Evolutionary conservation across 2,113 vertebrate species (phyloP).

Genomic region (Pyrgilauda ruficollis): DNA sequence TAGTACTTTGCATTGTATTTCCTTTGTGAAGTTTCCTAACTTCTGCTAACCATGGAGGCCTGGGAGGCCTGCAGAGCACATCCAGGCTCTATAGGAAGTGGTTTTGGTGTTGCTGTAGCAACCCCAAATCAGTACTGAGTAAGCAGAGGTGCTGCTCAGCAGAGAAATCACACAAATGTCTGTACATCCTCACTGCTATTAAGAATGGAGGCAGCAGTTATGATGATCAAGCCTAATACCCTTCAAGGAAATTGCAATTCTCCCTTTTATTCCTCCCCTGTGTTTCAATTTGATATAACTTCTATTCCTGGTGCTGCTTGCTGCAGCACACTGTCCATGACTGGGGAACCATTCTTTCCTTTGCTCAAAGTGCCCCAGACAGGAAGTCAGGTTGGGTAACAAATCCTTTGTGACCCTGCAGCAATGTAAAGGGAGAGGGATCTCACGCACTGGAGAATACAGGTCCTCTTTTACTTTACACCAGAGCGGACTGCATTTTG

Average conservation of each 20-base stretch:
- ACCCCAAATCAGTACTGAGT: neutral
- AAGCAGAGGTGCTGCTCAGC: neutral
- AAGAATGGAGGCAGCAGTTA: neutral
- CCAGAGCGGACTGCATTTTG: neutral
- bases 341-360: neutral
- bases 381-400: neutral
- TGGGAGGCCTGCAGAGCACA: neutral
- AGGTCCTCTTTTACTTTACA: neutral
- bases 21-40: conserved; percentile 13
- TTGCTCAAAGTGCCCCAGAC: neutral
- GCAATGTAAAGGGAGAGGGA: neutral
- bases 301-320: neutral
- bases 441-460: neutral
- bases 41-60: neutral
- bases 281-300: neutral
- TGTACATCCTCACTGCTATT: neutral
- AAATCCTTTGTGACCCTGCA: neutral
- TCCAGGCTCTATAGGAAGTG: neutral
- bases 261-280: neutral
- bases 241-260: neutral
- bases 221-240: neutral
- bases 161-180: neutral
- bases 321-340: neutral
- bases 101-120: conserved; percentile 4
- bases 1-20: neutral